Conservation (phyloP, 2,888 invertebrate species). For the Lottia scabra region DNA sequence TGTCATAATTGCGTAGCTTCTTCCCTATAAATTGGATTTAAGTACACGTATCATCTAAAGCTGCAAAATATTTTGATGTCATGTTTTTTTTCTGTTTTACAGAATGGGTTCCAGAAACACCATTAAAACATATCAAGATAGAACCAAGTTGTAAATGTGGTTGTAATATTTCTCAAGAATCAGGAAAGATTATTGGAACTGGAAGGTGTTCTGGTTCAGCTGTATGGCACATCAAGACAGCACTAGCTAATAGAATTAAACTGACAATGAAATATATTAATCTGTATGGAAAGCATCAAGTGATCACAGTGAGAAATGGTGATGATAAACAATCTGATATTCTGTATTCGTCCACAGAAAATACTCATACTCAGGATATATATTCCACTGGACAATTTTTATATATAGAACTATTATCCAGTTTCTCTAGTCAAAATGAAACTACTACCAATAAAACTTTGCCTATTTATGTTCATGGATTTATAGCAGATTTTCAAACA, state of each 20-base stretch:
- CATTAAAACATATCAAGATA: constrained; percentile 31
- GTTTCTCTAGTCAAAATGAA: constrained; percentile 15
- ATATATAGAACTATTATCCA: constrained; percentile 54
- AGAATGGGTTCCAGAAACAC: constrained; percentile 21
- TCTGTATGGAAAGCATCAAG: constrained; percentile 50
- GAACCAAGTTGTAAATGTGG: constrained; percentile 50
- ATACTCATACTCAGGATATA: constrained; percentile 41
- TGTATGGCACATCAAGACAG: constrained; percentile 52
- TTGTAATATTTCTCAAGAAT: constrained; percentile 33
- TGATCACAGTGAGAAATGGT: constrained; percentile 63
- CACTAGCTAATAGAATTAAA: constrained; percentile 39
- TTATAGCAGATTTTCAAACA: constrained; percentile 48
- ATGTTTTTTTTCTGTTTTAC: background rate
- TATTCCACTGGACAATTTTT: constrained; percentile 50
- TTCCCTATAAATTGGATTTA: too few relatives aligned
- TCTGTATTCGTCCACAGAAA: constrained; percentile 49
- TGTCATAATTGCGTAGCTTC: too few relatives aligned
- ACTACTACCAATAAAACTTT: constrained; percentile 21
- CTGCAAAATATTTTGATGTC: too few relatives aligned
- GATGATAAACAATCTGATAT: constrained; percentile 41
- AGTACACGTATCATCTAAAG: too few relatives aligned
- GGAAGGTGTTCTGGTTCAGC: constrained; percentile 52
- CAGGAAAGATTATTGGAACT: constrained; percentile 56
- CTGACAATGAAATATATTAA: constrained; percentile 56
- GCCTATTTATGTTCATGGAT: constrained; percentile 55